These are phyloP conservation scores for Rhorus exstirpatorius DNA, from an alignment of 2,888 invertebrate species.

Conservation along the genomic window DNA sequence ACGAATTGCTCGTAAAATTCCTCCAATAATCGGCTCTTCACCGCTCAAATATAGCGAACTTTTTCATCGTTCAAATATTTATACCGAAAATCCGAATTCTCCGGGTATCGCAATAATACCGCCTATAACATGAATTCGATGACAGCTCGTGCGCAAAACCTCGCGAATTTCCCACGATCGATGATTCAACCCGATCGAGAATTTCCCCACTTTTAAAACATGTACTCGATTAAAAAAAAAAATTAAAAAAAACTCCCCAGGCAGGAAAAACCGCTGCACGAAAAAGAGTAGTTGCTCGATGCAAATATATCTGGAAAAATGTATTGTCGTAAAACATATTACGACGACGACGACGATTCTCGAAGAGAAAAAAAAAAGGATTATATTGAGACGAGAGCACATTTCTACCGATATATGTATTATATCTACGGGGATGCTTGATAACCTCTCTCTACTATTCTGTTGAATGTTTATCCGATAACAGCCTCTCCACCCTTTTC, in stretches of 20 bases:
- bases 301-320: constrained; percentile 10
- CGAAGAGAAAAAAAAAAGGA: constrained; percentile 8
- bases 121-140: constrained; percentile 20
- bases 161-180: constrained; percentile 3
- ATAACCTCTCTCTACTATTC: background rate
- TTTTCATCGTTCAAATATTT: constrained; percentile 33
- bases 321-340: constrained; percentile 9
- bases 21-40: constrained; percentile 11
- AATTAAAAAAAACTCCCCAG: background rate
- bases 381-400: background rate
- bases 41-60: background rate
- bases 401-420: constrained; percentile 40
- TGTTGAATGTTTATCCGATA: constrained; percentile 17
- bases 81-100: constrained; percentile 13
- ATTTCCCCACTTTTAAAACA: background rate
- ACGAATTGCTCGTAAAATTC: constrained; percentile 12
- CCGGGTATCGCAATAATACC: background rate
- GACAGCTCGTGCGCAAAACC: background rate
- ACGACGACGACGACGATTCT: constrained; percentile 1
- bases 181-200: constrained; percentile 7
- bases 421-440: constrained; percentile 7
- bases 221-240: background rate
- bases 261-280: background rate
- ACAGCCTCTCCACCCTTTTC: constrained; percentile 8
- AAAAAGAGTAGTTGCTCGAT: background rate